These are phyloP conservation scores for Gryllus bimaculatus DNA, from an alignment of 1,140 invertebrate species.

Conservation along the genomic window DNA sequence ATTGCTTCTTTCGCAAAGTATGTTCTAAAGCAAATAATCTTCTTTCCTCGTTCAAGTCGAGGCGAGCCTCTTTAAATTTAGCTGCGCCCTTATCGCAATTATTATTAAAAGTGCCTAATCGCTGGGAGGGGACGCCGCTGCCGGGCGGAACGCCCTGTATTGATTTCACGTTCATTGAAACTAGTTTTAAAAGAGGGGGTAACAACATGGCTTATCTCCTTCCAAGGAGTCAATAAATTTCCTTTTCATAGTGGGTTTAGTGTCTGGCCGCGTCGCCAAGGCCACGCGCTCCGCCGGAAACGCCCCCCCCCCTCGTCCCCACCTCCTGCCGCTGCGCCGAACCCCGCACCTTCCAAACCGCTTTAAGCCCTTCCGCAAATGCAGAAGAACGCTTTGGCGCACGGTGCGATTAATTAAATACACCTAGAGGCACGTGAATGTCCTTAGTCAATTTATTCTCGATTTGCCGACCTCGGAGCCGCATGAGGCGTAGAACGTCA, in stretches of 20 bases:
- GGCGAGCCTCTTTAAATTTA: not conserved
- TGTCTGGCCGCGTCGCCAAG: not conserved
- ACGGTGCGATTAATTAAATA: not conserved
- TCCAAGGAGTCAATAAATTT: conserved; percentile 1
- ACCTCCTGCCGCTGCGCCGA: not conserved
- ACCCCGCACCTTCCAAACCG: not conserved
- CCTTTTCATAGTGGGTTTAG: not conserved
- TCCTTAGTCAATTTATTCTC: too few relatives aligned
- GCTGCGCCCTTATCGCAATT: not conserved
- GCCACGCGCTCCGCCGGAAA: too few relatives aligned
- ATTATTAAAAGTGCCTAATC: not conserved
- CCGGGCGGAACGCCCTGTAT: not conserved
- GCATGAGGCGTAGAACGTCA: too few relatives aligned
- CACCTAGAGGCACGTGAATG: too few relatives aligned
- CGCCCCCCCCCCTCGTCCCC: too few relatives aligned
- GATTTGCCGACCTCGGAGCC: too few relatives aligned
- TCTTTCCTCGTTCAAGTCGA: too few relatives aligned
- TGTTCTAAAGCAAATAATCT: too few relatives aligned
- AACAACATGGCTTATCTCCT: not conserved
- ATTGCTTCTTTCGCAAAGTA: too few relatives aligned
- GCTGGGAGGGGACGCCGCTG: too few relatives aligned
- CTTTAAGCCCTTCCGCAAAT: too few relatives aligned
- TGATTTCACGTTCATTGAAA: not conserved
- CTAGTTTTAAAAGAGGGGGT: not conserved
- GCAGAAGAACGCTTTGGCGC: too few relatives aligned